Conservation (phyloP, 2,888 invertebrate genomes). For the Leptinotarsa tumamoca region DNA sequence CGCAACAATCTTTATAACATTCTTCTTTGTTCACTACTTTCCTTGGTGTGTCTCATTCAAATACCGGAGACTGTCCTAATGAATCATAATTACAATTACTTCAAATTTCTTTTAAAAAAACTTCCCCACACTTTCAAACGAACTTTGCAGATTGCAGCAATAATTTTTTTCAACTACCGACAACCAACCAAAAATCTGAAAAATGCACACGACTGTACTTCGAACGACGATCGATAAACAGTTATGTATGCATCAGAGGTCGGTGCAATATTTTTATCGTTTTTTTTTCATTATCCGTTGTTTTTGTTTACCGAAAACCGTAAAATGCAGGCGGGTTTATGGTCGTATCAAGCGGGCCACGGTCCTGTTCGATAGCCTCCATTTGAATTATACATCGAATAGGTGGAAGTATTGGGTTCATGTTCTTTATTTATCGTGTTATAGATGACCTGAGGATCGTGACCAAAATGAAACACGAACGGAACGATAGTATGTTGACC, state of each 20-base stretch:
- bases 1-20: no score
- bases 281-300: not conserved
- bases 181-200: not conserved
- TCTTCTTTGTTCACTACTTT: no score
- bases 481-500: not conserved
- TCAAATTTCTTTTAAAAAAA: no score
- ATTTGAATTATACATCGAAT: not conserved
- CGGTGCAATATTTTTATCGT: not conserved
- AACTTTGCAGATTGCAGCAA: no score
- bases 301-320: not conserved
- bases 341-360: not conserved
- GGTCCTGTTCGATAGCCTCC: not conserved
- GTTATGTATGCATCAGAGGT: not conserved
- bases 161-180: not conserved
- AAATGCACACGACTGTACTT: not conserved
- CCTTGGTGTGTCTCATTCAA: no score
- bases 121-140: no score
- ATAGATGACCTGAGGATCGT: not conserved
- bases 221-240: not conserved
- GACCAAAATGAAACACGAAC: not conserved
- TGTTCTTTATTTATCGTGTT: not conserved
- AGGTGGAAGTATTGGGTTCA: not conserved
- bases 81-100: no score
- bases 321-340: not conserved
- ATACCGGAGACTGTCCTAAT: no score